A percentile compares a stretch with the other conserved stretches of the same genome.
Conservation (phyloP, 2,888 invertebrate genomes). For the Xestia sexstrigata region DNA sequence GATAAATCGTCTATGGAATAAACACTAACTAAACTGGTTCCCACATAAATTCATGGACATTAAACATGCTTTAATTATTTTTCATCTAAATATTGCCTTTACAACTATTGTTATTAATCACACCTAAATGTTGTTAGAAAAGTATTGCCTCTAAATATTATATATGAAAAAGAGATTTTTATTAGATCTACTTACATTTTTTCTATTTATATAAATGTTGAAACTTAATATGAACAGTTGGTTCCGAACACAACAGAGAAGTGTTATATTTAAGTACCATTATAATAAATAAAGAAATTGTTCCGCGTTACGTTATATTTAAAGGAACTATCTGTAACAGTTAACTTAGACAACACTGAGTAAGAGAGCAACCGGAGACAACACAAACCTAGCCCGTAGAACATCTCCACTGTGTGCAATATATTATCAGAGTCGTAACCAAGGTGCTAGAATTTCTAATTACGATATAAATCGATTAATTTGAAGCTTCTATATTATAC, state of each 20-base stretch:
- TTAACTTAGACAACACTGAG: conserved; percentile 69
- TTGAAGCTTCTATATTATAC: conserved; percentile 87
- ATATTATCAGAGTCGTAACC: conserved; percentile 80
- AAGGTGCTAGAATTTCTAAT: conserved; percentile 87
- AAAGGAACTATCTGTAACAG: conserved; percentile 76
- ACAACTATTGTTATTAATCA: conserved; percentile 88
- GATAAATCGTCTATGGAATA: conserved; percentile 80
- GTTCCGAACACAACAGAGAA: conserved; percentile 76
- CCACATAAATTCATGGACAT: conserved; percentile 78
- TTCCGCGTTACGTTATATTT: conserved; percentile 70
- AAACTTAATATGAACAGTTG: conserved; percentile 79
- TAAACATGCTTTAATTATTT: conserved; percentile 78
- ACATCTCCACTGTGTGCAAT: conserved; percentile 81
- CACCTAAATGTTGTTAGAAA: conserved; percentile 89
- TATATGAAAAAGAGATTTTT: conserved; percentile 84
- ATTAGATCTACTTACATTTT: conserved; percentile 85
- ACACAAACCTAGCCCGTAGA: conserved; percentile 74
- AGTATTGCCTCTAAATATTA: conserved; percentile 89
- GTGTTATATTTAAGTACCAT: conserved; percentile 84
- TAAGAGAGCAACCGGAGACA: conserved; percentile 84
- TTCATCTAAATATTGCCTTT: conserved; percentile 85
- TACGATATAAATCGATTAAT: conserved; percentile 85
- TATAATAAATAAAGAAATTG: conserved; percentile 78
- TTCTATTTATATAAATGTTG: conserved; percentile 80
- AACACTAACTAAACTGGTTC: conserved; percentile 79